phyloP scores from a whole-genome alignment of 1,140 invertebrate genomes.

The Hylaeus volcanicus region DNA sequence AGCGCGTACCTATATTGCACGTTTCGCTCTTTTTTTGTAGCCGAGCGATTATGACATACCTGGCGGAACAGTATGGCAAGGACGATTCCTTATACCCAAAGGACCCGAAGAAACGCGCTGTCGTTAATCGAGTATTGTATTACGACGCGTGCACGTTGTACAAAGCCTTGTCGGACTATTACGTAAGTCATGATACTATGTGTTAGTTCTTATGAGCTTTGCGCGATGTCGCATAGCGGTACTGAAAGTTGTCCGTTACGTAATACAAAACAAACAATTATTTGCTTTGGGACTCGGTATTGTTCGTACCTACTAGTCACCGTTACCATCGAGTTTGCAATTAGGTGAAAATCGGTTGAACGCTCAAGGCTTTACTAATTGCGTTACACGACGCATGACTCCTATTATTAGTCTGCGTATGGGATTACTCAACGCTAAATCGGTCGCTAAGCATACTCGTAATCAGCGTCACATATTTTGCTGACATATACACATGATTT shows the following conservation, averaged over 20 bases:
- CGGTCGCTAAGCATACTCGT: too few relatives aligned
- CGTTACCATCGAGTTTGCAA: too few relatives aligned
- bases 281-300: not conserved
- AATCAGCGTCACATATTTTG: too few relatives aligned
- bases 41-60: constrained; percentile 87
- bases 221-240: not conserved
- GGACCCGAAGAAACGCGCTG: constrained; percentile 84
- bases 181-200: constrained; percentile 78
- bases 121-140: constrained; percentile 87
- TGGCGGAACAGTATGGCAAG: constrained; percentile 87
- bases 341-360: not conserved
- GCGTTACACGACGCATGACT: too few relatives aligned
- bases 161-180: constrained; percentile 84
- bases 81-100: constrained; percentile 86
- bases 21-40: constrained; percentile 69
- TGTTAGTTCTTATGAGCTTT: not conserved
- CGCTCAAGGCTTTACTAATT: too few relatives aligned
- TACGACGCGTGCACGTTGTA: constrained; percentile 88
- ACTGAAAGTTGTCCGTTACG: not conserved
- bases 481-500: too few relatives aligned
- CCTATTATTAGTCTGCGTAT: not conserved
- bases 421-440: too few relatives aligned
- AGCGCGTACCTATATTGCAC: not conserved
- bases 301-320: not conserved
- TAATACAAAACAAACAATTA: not conserved